phyloP scores from a whole-genome alignment of 2,888 invertebrate species.

The Chydorus sphaericus region DNA sequence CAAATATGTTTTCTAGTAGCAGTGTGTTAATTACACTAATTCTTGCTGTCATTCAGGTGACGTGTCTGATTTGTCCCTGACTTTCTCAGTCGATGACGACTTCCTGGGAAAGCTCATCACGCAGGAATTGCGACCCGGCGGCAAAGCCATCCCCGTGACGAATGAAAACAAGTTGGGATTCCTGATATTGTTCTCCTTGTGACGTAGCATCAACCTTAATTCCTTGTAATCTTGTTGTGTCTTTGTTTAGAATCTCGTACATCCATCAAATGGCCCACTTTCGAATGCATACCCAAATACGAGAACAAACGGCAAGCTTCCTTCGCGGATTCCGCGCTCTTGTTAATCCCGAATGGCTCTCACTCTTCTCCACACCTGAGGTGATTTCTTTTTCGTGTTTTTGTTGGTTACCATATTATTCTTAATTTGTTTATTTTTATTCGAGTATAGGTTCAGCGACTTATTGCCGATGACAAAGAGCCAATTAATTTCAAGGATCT shows the following conservation, averaged over 20 bases:
- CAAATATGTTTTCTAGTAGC: not conserved
- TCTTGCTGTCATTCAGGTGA: constrained; percentile 42
- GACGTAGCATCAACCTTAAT: not conserved
- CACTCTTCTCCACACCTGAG: constrained; percentile 89
- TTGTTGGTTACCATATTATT: constrained; percentile 8
- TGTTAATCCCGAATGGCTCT: constrained; percentile 86
- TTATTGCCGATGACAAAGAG: constrained; percentile 90
- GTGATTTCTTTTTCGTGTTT: constrained; percentile 29
- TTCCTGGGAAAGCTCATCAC: constrained; percentile 84
- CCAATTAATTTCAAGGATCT: constrained; percentile 79
- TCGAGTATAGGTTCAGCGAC: constrained; percentile 54
- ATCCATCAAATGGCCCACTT: constrained; percentile 98
- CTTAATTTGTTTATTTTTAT: not conserved
- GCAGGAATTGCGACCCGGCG: constrained; percentile 89
- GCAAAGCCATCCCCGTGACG: constrained; percentile 79
- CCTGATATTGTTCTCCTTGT: not conserved
- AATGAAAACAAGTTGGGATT: constrained; percentile 79
- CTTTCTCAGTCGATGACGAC: constrained; percentile 92
- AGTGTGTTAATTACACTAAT: not conserved
- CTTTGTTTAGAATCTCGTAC: constrained; percentile 65
- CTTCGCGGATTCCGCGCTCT: constrained; percentile 91
- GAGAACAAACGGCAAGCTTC: constrained; percentile 91
- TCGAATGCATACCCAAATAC: constrained; percentile 94
- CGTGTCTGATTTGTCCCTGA: constrained; percentile 80
- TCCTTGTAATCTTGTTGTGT: not conserved